Evolutionary conservation across 2,888 invertebrate species (phyloP).

Genomic region (Helicoverpa assulta): DNA sequence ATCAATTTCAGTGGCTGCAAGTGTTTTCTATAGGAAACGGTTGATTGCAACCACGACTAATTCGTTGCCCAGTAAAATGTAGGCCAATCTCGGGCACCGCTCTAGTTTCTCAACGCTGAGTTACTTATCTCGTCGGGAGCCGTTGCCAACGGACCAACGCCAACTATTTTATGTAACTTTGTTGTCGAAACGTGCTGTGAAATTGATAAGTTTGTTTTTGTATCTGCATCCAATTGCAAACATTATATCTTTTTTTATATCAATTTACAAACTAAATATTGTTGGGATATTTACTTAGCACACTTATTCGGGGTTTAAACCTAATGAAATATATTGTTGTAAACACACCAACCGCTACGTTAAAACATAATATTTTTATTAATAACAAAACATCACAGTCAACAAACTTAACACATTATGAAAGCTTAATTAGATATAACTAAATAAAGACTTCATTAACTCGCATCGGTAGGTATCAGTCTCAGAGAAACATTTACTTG

Average conservation of each 20-base stretch:
- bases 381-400: constrained; percentile 82
- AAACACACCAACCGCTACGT: constrained; percentile 28
- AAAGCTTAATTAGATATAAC: constrained; percentile 78
- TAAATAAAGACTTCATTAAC: constrained; percentile 76
- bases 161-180: constrained; percentile 87
- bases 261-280: constrained; percentile 28
- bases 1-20: constrained; percentile 81
- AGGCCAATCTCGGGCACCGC: constrained; percentile 86
- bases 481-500: constrained; percentile 70
- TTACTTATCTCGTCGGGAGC: constrained; percentile 85
- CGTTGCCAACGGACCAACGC: constrained; percentile 84
- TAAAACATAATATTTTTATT: constrained; percentile 68
- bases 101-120: constrained; percentile 88
- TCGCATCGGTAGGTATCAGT: constrained; percentile 64
- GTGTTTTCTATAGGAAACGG: constrained; percentile 83
- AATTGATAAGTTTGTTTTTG: constrained; percentile 81
- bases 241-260: constrained; percentile 35
- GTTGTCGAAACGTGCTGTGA: constrained; percentile 87
- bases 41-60: constrained; percentile 86
- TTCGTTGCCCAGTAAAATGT: constrained; percentile 83
- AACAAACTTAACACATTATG: constrained; percentile 76
- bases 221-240: constrained; percentile 63
- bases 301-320: constrained; percentile 8
- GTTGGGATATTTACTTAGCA: constrained; percentile 10
- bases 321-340: constrained; percentile 9